Conservation (phyloP, 2,113 vertebrate genomes). For the Potamarius usumacintae region DNA sequence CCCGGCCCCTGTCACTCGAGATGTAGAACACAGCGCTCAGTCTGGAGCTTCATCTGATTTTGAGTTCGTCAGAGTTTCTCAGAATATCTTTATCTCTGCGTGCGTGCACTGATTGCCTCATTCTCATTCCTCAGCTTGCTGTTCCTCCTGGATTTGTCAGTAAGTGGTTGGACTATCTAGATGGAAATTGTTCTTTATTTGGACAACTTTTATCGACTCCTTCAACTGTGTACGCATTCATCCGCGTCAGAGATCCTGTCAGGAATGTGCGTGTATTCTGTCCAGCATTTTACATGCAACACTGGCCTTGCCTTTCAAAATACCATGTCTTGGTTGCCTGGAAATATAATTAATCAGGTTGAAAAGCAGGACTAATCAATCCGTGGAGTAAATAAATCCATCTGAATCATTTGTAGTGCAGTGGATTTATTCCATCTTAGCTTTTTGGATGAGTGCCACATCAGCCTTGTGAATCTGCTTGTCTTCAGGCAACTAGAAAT, state of each 20-base stretch:
- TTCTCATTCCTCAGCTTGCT: not conserved
- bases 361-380: not conserved
- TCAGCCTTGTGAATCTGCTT: not conserved
- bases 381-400: not conserved
- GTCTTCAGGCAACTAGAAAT: not conserved
- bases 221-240: not conserved
- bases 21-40: constrained; percentile 19
- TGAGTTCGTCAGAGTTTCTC: not conserved
- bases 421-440: not conserved
- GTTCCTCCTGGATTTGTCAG: not conserved
- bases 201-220: not conserved
- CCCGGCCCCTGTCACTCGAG: not conserved
- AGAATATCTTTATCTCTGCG: constrained; percentile 2
- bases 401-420: not conserved
- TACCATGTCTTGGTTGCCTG: not conserved
- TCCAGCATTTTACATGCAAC: not conserved
- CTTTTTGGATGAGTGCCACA: not conserved
- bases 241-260: not conserved
- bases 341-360: not conserved
- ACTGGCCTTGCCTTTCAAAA: not conserved
- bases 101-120: constrained; percentile 7
- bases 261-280: not conserved
- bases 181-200: not conserved
- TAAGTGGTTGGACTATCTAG: not conserved
- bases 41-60: constrained; percentile 18